Evolutionary conservation across 2,888 invertebrate species (phyloP), one percentile per base, ranked within the genome.

Genomic region (Eilema caniola): DNA sequence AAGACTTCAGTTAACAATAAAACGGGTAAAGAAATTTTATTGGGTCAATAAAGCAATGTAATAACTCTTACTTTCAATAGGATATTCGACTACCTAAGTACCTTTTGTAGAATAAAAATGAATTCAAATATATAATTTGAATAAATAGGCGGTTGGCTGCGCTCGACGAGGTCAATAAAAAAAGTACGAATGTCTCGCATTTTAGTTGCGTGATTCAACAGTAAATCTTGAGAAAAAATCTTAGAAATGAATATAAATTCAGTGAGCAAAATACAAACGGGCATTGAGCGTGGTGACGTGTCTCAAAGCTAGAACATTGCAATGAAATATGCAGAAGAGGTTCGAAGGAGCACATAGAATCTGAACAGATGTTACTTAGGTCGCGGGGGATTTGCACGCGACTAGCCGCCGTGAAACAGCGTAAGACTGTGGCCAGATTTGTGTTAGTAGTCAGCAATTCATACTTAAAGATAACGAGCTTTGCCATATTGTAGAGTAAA

Each of bases 281-380:
- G 71, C 74, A 74, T 69, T 74, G 41, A 74, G 72, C 72, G 72
- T 76, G 77, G 72, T 70, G 79, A 76, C 82, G 31, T 68, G 70
- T 78, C 72, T 72, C 80, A 66, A 61, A 72, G 66, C 69, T 72
- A 71, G 75, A 72, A 79, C 76, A 76, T 72, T 76, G 78, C 77
- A 79, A 81, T 85, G 80, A 84, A 85, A 85, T 84, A 85, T 85
- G 83, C 83, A 85, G 71, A 80, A 69, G 66, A 71, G 73, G 76
- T 72, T 71, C 66, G 60, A 61, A 76, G 65, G 67, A 79, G 72
- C 69, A 76, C 69, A 73, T 72, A 70, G 72, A 79, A 80, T 82
- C 74, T 72, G 68, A 72, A 77, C 77, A 72, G 77, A 75, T 76
- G 75, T 74, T 75, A 69, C 75, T 60, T 28, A 12, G 33, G 24